Percentiles rank a stretch among this genome's conserved stretches.
Evolutionary conservation across 2,113 vertebrate genomes (phyloP).

Genomic region (Clarias magur): DNA sequence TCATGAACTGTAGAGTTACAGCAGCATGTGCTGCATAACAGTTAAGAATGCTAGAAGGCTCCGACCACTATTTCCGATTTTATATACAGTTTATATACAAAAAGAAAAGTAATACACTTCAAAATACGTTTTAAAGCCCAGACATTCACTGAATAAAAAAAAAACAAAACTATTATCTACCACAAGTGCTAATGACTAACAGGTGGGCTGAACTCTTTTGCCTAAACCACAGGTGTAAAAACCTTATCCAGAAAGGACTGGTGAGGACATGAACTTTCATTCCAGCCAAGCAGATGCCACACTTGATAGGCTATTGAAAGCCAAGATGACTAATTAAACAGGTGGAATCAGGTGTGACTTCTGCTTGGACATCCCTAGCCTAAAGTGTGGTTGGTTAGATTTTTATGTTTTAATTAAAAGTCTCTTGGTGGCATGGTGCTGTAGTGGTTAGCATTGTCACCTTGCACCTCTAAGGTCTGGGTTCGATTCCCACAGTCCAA

Average conservation of each 20-base stretch:
- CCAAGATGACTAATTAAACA: too few species aligned
- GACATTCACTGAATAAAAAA: not conserved
- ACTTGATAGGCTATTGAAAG: too few species aligned
- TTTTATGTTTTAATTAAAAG: not conserved
- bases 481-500: too few species aligned
- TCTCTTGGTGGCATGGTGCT: too few species aligned
- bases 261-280: too few species aligned
- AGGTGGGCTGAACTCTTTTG: not conserved
- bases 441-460: too few species aligned
- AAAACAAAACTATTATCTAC: not conserved
- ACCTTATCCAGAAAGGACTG: too few species aligned
- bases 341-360: too few species aligned
- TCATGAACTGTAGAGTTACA: not conserved
- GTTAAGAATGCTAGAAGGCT: not conserved
- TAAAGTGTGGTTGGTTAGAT: slow-evolving; percentile 1
- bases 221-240: not conserved
- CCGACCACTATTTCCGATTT: not conserved
- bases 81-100: not conserved
- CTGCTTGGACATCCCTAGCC: not conserved
- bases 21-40: not conserved
- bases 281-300: too few species aligned
- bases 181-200: slow-evolving; percentile 22
- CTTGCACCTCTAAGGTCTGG: too few species aligned
- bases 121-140: not conserved
- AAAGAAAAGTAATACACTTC: not conserved